A percentile compares a stretch with the other conserved stretches of the same genome.
Conservation (phyloP, 1,140 invertebrate species). For the Tyrophagus putrescentiae region DNA sequence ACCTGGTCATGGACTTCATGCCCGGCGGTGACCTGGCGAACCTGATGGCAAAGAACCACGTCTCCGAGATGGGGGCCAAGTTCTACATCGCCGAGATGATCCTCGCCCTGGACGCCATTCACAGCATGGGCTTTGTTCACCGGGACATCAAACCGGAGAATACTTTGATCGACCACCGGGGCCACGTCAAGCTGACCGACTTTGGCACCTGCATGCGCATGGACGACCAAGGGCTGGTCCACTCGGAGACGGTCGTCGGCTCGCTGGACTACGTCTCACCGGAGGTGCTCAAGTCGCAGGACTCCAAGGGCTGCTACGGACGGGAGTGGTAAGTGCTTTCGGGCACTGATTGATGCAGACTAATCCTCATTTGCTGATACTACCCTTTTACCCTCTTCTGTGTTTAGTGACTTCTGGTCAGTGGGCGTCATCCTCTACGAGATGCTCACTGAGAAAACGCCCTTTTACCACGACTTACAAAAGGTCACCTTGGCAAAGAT, state of each 20-base stretch:
- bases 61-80: conserved; percentile 96
- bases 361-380: conserved; percentile 55
- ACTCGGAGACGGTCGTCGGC: conserved; percentile 92
- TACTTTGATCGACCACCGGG: conserved; percentile 83
- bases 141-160: conserved; percentile 68
- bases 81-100: conserved; percentile 99
- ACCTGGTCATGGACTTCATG: conserved; percentile 99
- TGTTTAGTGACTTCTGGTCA: conserved; percentile 89
- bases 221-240: conserved; percentile 81
- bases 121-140: conserved; percentile 97
- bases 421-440: conserved; percentile 97
- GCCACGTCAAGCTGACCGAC: conserved; percentile 93
- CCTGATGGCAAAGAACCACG: conserved; percentile 96
- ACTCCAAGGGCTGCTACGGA: conserved; percentile 55
- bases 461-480: conserved; percentile 94
- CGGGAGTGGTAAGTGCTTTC: conserved; percentile 22
- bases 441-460: conserved; percentile 95
- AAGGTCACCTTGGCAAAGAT: conserved; percentile 97
- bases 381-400: background rate
- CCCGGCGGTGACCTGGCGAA: conserved; percentile 96
- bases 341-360: too few species aligned
- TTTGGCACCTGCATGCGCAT: conserved; percentile 99
- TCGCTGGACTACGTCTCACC: conserved; percentile 99
- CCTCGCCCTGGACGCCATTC: conserved; percentile 90
- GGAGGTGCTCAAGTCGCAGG: conserved; percentile 92